phyloP scores from a whole-genome alignment of 2,888 invertebrate genomes.

The Danaus chrysippus region DNA sequence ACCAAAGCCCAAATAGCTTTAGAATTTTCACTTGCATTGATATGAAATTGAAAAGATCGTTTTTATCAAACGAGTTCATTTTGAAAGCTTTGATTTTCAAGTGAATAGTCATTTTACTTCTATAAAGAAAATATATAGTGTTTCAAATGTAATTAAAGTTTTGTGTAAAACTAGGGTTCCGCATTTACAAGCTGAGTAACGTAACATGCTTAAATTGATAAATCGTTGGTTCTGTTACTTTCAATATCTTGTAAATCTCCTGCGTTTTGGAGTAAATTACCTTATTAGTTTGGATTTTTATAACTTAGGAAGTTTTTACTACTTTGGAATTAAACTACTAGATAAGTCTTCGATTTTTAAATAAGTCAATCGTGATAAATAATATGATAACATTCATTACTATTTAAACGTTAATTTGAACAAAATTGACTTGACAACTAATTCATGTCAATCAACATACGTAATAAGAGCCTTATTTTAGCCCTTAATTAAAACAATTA shows the following conservation, averaged over 20 bases:
- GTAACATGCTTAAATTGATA: too few relatives aligned
- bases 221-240: too few relatives aligned
- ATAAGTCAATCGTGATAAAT: background rate
- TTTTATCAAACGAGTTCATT: background rate
- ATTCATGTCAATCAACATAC: background rate
- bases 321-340: background rate
- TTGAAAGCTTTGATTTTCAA: background rate
- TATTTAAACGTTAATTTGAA: slow-evolving; percentile 2
- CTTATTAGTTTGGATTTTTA: too few relatives aligned
- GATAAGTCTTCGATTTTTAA: background rate
- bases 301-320: too few relatives aligned
- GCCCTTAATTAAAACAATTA: too few relatives aligned
- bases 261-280: too few relatives aligned
- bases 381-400: background rate
- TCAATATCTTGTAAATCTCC: too few relatives aligned
- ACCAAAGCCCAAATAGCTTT: background rate
- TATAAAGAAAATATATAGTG: background rate
- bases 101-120: background rate
- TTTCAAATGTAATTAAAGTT: slow-evolving; percentile 1
- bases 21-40: slow-evolving; percentile 2
- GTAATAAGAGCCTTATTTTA: too few relatives aligned
- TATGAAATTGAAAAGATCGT: background rate
- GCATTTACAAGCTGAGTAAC: too few relatives aligned
- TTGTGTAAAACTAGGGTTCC: slow-evolving; percentile 1
- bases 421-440: background rate